Percentiles rank a stretch among this genome's conserved stretches.
Conservation (phyloP, 2,797 vertebrate species). For the Galaxias olidus region DNA sequence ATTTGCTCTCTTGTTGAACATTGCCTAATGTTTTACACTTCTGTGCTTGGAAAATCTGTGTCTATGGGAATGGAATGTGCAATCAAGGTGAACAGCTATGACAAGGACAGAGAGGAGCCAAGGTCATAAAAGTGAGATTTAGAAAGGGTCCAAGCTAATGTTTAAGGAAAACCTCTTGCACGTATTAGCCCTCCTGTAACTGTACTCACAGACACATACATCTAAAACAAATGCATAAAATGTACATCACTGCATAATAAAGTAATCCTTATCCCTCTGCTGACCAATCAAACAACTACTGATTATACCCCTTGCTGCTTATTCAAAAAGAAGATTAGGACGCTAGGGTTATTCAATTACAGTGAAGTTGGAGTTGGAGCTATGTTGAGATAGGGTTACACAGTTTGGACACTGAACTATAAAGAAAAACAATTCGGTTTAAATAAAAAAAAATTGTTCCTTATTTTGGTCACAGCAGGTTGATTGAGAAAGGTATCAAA, state of each 20-base stretch:
- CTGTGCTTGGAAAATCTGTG: slow-evolving; percentile 29
- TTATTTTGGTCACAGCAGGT: neutral
- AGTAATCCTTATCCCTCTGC: slow-evolving; percentile 1
- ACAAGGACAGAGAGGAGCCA: slow-evolving; percentile 29
- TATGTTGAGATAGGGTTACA: slow-evolving; percentile 7
- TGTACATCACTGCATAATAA: slow-evolving; percentile 24
- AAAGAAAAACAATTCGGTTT: neutral
- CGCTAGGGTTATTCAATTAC: slow-evolving; percentile 2
- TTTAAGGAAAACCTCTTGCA: slow-evolving; percentile 14
- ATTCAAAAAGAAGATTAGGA: slow-evolving; percentile 4
- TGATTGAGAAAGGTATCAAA: neutral
- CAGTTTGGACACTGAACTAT: neutral
- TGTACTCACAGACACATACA: neutral
- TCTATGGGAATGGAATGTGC: slow-evolving; percentile 54
- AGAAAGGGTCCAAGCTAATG: slow-evolving; percentile 22
- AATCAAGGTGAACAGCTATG: slow-evolving; percentile 36
- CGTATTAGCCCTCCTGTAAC: neutral
- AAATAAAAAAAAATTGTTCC: neutral
- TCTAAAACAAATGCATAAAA: slow-evolving; percentile 21
- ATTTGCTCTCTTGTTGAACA: slow-evolving; percentile 15
- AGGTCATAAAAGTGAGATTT: slow-evolving; percentile 17
- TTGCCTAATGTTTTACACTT: slow-evolving; percentile 63
- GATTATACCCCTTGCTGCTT: neutral
- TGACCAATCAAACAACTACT: neutral
- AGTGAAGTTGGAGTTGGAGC: neutral